Evolutionary conservation across 2,113 vertebrate genomes (phyloP).

Genomic region (Lagopus muta): DNA sequence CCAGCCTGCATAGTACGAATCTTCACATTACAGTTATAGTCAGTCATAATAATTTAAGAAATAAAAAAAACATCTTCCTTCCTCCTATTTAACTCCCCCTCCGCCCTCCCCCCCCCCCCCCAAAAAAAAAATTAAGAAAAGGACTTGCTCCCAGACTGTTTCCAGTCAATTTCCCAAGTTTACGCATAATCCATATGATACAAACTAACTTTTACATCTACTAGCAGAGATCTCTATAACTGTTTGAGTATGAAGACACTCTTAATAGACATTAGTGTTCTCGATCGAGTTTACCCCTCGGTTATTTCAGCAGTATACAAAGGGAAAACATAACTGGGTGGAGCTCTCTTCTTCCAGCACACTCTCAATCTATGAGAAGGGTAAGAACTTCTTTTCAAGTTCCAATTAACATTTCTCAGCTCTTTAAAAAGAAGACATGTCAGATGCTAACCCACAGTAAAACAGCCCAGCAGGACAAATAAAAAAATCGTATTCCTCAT

Average conservation of each 20-base stretch:
- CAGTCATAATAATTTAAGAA: neutral
- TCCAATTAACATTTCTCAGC: neutral
- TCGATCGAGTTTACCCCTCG: neutral
- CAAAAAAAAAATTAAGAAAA: neutral
- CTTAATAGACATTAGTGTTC: neutral
- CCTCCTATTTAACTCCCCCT: neutral
- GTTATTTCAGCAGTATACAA: neutral
- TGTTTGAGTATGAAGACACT: neutral
- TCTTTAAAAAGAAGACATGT: neutral
- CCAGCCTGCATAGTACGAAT: neutral
- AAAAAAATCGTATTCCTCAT: too few species aligned
- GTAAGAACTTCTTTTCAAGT: neutral
- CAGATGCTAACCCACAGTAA: neutral
- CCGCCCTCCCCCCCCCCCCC: too few species aligned
- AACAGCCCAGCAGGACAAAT: neutral
- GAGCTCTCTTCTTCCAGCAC: too few species aligned
- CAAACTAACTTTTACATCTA: neutral
- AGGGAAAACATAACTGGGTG: too few species aligned
- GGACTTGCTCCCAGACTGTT: neutral
- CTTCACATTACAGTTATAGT: neutral
- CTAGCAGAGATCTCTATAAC: neutral
- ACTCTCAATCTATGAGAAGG: fast-evolving
- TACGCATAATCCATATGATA: neutral
- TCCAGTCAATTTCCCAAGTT: neutral
- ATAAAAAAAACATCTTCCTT: neutral